Conservation (phyloP, 2,888 invertebrate species). For the Pseudoips prasinana region DNA sequence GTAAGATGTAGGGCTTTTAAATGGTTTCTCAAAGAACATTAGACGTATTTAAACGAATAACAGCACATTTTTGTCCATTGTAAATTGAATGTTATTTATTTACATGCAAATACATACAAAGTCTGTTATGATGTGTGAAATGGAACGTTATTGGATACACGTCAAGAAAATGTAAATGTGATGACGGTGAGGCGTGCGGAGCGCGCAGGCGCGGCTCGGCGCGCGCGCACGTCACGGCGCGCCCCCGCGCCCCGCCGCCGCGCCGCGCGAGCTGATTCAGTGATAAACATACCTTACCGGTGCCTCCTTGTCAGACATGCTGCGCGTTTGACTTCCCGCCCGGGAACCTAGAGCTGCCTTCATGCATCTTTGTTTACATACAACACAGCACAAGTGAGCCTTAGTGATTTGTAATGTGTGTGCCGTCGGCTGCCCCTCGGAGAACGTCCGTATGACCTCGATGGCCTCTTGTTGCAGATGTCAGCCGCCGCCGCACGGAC, state of each 20-base stretch:
- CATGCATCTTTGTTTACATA: slow-evolving; percentile 68
- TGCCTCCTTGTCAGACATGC: slow-evolving; percentile 60
- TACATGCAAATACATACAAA: too few relatives aligned
- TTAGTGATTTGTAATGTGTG: slow-evolving; percentile 24
- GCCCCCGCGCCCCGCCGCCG: slow-evolving; percentile 28
- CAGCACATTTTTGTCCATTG: too few relatives aligned
- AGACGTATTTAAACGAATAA: too few relatives aligned
- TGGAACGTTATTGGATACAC: slow-evolving; percentile 36
- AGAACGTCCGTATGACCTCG: slow-evolving; percentile 64
- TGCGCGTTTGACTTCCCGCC: slow-evolving; percentile 59
- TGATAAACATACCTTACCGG: slow-evolving; percentile 67
- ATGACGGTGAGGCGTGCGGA: slow-evolving; percentile 22
- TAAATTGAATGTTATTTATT: too few relatives aligned
- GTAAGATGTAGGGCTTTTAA: too few relatives aligned
- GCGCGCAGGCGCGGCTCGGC: slow-evolving; percentile 23
- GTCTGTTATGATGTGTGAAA: slow-evolving; percentile 24
- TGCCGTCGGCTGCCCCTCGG: slow-evolving; percentile 22
- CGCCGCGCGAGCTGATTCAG: slow-evolving; percentile 47
- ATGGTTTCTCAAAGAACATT: too few relatives aligned
- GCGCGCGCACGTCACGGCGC: slow-evolving; percentile 37
- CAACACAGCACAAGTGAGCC: slow-evolving; percentile 69
- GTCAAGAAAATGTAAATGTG: slow-evolving; percentile 31
- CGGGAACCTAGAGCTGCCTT: slow-evolving; percentile 56
- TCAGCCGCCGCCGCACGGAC: slow-evolving; percentile 74
- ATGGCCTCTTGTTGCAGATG: slow-evolving; percentile 73